Base-by-base conservation (phyloP, 2,797 vertebrate genomes). In the Emys orbicularis region DNA sequence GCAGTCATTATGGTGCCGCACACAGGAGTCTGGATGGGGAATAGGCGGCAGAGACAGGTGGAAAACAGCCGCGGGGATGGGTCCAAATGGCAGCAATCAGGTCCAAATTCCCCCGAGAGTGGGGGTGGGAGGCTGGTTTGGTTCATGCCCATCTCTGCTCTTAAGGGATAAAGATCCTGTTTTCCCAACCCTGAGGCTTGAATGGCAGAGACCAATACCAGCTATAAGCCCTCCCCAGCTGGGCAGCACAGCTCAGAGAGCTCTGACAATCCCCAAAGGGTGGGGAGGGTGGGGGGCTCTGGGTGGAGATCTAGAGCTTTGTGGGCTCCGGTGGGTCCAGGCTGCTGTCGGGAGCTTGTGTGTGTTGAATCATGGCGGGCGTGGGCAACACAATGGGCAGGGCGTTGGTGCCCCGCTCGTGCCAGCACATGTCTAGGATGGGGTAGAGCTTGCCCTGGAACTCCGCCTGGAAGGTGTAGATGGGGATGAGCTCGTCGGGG, bases 381-480 rank as follows among this genome's bases (percentile, higher is more conserved):
- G 84, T 87, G 1, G 98, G 96, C 91, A 99, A 81, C 49, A 98
- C 97, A 84, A 99, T 96, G n/a, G 99, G 98, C 27, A 98, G 96
- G 0, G 98, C 98, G 95, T 98, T 99, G 90, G 97, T 97, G 79
- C 98, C 98, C 88, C 98, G 93, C 83, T 99, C 98, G 0, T 99
- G 98, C 99, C 99, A 99, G 96, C 99, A 99, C 12, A 98, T 97
- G 31, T 99, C 99, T 95, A 99, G 83, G 52, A 99, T 98, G 10
- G 99, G 99, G 90, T 98, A 99, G 54, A 99, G 98, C 90, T 99
- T 99, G 50, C 98, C 99, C 94, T 99, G 98, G 94, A 99, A 98
- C 91, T 99, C 99, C 0, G 98, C 97, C 88, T 98, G 98, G 98
- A 99, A 99, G 1, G 98, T 98, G 96, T 99, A 99, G 92, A 99